Evolutionary conservation across 2,113 vertebrate genomes (phyloP).

Genomic region (Haliaeetus leucogaster): DNA sequence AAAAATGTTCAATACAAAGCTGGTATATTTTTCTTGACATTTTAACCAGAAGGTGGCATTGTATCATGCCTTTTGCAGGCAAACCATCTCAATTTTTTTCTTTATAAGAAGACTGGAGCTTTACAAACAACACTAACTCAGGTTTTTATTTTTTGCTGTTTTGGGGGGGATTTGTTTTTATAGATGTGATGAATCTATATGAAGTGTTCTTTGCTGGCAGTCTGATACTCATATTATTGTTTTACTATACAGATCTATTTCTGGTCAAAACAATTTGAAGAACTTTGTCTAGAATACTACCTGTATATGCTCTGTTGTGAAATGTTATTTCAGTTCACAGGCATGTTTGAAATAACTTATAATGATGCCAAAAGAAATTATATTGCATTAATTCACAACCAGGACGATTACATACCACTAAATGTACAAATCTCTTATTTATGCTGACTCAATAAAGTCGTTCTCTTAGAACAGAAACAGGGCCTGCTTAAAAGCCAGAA

Average conservation of each 20-base stretch:
- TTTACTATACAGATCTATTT: neutral
- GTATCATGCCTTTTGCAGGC: slow-evolving; percentile 53
- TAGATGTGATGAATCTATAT: neutral
- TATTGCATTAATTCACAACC: neutral
- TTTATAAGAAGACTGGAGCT: neutral
- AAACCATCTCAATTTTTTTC: neutral
- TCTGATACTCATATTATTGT: neutral
- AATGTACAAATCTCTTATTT: neutral
- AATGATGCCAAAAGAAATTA: neutral
- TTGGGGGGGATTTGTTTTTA: neutral
- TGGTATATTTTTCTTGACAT: neutral
- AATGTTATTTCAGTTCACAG: neutral
- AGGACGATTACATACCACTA: neutral
- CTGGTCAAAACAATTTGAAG: neutral
- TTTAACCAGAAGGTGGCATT: slow-evolving; percentile 74
- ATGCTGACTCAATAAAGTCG: neutral
- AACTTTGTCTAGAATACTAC: neutral
- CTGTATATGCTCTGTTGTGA: neutral
- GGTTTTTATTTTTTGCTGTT: neutral
- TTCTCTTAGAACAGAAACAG: neutral
- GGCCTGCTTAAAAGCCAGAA: neutral
- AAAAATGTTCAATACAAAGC: neutral
- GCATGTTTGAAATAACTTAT: neutral
- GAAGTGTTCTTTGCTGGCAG: neutral
- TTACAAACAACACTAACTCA: neutral